Conservation (phyloP, 2,888 invertebrate genomes). For the Ectemnius cavifrons region DNA sequence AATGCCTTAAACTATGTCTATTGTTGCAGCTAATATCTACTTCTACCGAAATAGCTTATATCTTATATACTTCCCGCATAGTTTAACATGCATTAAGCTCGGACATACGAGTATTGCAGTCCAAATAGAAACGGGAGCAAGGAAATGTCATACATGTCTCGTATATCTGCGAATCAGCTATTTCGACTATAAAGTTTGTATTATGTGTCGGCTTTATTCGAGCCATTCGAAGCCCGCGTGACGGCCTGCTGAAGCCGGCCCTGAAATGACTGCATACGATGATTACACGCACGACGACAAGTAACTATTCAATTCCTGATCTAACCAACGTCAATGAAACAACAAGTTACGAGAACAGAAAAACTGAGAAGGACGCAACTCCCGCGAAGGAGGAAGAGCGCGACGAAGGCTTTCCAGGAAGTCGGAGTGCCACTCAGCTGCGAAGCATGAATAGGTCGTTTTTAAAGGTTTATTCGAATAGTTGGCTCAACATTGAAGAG, state of each 20-base stretch:
- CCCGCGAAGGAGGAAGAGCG: not conserved
- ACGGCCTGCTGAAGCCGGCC: conserved; percentile 29
- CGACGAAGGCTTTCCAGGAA: not conserved
- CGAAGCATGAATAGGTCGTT: conserved; percentile 18
- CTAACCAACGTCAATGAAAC: conserved; percentile 40
- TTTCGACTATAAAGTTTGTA: no score
- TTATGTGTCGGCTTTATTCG: not conserved
- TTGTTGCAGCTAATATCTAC: not conserved
- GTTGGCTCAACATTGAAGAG: conserved; percentile 5
- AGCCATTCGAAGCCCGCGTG: conserved; percentile 13
- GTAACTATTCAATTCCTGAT: conserved; percentile 37
- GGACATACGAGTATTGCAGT: no score
- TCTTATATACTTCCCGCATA: conserved; percentile 4
- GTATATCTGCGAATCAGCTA: no score
- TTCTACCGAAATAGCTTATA: not conserved
- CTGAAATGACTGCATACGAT: conserved; percentile 32
- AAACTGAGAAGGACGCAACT: not conserved
- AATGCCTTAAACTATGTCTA: no score
- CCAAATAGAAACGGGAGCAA: no score
- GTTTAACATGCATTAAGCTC: not conserved
- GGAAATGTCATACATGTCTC: no score
- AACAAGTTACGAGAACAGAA: conserved; percentile 6
- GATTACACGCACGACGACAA: conserved; percentile 28
- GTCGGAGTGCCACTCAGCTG: no score
- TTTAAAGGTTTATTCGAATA: conserved; percentile 7